A percentile compares a stretch with the other conserved stretches of the same genome.
Evolutionary conservation across 2,888 invertebrate species (phyloP).

Genomic region (Pseudeuparius sepicola): DNA sequence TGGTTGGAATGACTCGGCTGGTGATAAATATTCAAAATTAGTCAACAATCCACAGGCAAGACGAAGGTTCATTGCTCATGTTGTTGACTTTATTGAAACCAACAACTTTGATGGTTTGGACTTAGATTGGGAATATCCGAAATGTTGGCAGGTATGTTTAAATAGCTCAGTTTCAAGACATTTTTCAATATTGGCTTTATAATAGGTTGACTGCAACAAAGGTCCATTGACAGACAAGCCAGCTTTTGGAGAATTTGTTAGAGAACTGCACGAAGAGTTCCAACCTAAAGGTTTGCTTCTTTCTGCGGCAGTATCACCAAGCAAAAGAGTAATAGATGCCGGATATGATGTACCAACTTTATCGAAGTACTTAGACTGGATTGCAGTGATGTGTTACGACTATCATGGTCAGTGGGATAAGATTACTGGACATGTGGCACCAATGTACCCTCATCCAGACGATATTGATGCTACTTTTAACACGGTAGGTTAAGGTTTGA

Average conservation of each 20-base stretch:
- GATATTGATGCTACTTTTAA: slow-evolving; percentile 70
- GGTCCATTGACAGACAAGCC: slow-evolving; percentile 73
- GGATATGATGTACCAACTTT: slow-evolving; percentile 74
- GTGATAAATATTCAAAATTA: slow-evolving; percentile 77
- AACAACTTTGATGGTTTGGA: slow-evolving; percentile 85
- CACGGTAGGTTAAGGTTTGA: slow-evolving; percentile 44
- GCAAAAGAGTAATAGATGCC: slow-evolving; percentile 70
- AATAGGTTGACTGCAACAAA: slow-evolving; percentile 74
- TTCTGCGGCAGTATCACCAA: slow-evolving; percentile 79
- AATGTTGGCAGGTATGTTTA: slow-evolving; percentile 68
- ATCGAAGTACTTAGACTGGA: slow-evolving; percentile 76
- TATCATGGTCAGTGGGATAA: slow-evolving; percentile 90
- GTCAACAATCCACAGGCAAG: slow-evolving; percentile 65
- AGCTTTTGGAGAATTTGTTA: slow-evolving; percentile 64
- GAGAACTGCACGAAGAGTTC: slow-evolving; percentile 63
- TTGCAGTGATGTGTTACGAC: slow-evolving; percentile 85
- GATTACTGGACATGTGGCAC: slow-evolving; percentile 81
- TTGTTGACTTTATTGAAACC: slow-evolving; percentile 65
- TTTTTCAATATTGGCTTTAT: not conserved
- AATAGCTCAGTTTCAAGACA: not conserved
- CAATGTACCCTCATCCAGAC: slow-evolving; percentile 69
- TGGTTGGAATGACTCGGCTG: slow-evolving; percentile 91
- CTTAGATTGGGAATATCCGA: slow-evolving; percentile 91
- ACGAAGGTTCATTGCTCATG: slow-evolving; percentile 62
- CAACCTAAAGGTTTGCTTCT: slow-evolving; percentile 60